Percentiles rank a stretch among this genome's conserved stretches.
These are phyloP conservation scores for Anas bahamensis DNA, from an alignment of 2,797 vertebrate species.

Conservation along the genomic window DNA sequence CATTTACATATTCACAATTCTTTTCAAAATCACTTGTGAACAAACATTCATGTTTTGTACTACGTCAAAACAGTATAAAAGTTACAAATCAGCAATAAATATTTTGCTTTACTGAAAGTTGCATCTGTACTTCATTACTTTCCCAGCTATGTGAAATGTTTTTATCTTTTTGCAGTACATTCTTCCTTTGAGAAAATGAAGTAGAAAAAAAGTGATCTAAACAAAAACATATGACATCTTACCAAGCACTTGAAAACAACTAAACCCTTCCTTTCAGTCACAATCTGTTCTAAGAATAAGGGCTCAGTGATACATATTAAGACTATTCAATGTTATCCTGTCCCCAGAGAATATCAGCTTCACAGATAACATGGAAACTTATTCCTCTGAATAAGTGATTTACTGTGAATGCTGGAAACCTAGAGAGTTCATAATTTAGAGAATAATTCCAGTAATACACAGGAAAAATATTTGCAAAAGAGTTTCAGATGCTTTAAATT, in stretches of 20 bases:
- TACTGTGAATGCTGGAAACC: not conserved
- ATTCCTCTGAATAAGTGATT: not conserved
- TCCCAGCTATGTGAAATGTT: not conserved
- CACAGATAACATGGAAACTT: constrained; percentile 22
- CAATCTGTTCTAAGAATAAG: constrained; percentile 53
- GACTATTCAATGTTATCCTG: not conserved
- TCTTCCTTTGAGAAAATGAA: constrained; percentile 12
- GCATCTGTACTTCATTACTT: not conserved
- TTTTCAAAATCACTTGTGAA: not conserved
- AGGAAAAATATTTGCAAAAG: not conserved
- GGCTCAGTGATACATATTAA: constrained; percentile 19
- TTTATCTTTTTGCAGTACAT: constrained; percentile 3
- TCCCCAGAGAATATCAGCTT: constrained; percentile 56
- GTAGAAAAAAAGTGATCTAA: constrained; percentile 4
- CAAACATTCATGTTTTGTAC: not conserved
- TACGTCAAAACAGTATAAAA: not conserved
- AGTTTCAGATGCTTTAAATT: not conserved
- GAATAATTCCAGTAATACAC: not conserved
- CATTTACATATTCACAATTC: not conserved
- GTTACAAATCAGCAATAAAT: not conserved
- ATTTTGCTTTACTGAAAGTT: not conserved
- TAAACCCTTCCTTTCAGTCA: constrained; percentile 50
- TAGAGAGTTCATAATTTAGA: not conserved
- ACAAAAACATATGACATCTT: constrained; percentile 54
- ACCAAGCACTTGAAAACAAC: constrained; percentile 30